Evolutionary conservation across 1,140 invertebrate species (phyloP).

Genomic region (Drosophila sp.): DNA sequence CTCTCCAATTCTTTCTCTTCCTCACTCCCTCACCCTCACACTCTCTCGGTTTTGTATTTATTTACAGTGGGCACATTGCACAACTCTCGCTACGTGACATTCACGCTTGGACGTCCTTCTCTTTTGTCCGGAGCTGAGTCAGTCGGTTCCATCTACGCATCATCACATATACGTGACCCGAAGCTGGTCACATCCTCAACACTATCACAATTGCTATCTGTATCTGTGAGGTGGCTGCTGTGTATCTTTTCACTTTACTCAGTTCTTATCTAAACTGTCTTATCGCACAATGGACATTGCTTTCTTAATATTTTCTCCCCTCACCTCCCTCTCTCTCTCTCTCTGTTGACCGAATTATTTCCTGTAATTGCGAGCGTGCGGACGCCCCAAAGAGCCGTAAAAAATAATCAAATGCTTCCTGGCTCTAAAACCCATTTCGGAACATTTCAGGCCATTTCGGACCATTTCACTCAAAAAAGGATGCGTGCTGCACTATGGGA

Average conservation of each 20-base stretch:
- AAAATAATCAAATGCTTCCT: conserved; percentile 81
- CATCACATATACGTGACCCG: conserved; percentile 65
- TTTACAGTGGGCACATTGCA: conserved; percentile 67
- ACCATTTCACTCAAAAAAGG: conserved; percentile 76
- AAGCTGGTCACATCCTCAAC: conserved; percentile 45
- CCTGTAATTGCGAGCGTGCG: conserved; percentile 73
- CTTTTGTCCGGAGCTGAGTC: conserved; percentile 13
- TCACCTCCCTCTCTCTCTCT: conserved; percentile 1
- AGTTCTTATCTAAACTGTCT: conserved; percentile 63
- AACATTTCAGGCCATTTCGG: conserved; percentile 63
- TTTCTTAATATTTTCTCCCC: conserved; percentile 61
- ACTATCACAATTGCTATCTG: conserved; percentile 43
- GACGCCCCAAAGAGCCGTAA: conserved; percentile 57
- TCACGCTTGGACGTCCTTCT: conserved; percentile 71
- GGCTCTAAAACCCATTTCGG: conserved; percentile 55
- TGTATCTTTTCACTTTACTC: conserved; percentile 63
- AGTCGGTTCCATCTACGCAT: conserved; percentile 24
- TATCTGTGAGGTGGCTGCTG: conserved; percentile 52
- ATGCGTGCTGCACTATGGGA: conserved; percentile 68
- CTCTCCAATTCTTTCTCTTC: background rate
- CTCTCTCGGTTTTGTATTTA: conserved; percentile 57
- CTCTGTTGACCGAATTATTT: conserved; percentile 74
- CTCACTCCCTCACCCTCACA: conserved; percentile 1
- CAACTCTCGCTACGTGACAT: conserved; percentile 73
- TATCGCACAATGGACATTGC: conserved; percentile 53